These are phyloP conservation scores for Isotomurus palustris DNA, from an alignment of 2,888 invertebrate species.

Conservation along the genomic window DNA sequence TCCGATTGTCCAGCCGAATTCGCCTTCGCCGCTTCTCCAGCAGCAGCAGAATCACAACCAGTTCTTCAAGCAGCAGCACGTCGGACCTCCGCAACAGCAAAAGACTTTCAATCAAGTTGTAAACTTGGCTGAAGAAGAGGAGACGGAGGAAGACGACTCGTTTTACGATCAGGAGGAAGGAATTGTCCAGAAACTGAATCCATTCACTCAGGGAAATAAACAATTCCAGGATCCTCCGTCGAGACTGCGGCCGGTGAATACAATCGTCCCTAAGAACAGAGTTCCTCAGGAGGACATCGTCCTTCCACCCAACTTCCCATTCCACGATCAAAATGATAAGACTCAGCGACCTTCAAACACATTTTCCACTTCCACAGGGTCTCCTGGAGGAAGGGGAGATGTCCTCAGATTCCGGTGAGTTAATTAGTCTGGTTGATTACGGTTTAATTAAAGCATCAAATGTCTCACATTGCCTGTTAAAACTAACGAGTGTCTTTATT, in stretches of 20 bases:
- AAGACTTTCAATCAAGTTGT: slow-evolving; percentile 25
- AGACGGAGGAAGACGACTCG: slow-evolving; percentile 21
- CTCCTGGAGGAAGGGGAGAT: too few relatives aligned
- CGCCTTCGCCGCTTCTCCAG: slow-evolving; percentile 1
- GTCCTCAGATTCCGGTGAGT: too few relatives aligned
- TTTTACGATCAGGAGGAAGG: slow-evolving; percentile 15
- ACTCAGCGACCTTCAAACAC: background rate
- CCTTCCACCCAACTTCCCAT: slow-evolving; percentile 30
- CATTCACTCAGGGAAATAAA: slow-evolving; percentile 16
- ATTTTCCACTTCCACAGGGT: background rate
- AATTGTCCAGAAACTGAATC: slow-evolving; percentile 23
- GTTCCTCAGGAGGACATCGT: slow-evolving; percentile 35
- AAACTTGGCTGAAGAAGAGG: slow-evolving; percentile 17
- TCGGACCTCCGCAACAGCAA: slow-evolving; percentile 1
- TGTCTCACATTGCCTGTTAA: too few relatives aligned
- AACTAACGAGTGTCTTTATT: too few relatives aligned
- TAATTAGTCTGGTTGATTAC: too few relatives aligned
- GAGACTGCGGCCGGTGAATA: slow-evolving; percentile 37
- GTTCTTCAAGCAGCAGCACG: slow-evolving; percentile 6
- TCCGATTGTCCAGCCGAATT: background rate
- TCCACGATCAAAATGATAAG: slow-evolving; percentile 2
- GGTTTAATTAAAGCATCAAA: too few relatives aligned
- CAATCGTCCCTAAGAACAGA: slow-evolving; percentile 33
- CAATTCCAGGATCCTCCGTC: slow-evolving; percentile 16
- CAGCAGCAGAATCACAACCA: slow-evolving; percentile 4